Conservation (phyloP, 2,797 vertebrate species). For the Pelobates cultripes region DNA sequence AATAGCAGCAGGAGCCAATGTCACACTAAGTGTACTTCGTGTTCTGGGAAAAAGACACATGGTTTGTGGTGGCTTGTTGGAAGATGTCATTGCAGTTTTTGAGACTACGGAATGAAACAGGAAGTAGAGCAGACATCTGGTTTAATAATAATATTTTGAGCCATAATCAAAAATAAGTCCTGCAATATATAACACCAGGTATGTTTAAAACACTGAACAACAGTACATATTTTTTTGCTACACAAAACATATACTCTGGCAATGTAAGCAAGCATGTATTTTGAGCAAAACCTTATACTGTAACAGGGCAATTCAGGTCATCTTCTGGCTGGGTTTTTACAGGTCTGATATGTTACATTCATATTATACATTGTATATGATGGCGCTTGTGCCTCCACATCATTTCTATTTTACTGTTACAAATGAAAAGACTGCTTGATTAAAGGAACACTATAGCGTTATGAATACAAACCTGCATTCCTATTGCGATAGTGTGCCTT, state of each 20-base stretch:
- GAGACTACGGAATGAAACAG: slow-evolving; percentile 6
- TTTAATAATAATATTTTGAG: slow-evolving; percentile 7
- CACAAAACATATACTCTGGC: too few relatives aligned
- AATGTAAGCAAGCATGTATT: not conserved
- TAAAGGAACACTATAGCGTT: too few relatives aligned
- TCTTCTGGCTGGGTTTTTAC: not conserved
- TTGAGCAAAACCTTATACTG: not conserved
- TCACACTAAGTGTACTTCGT: slow-evolving; percentile 22
- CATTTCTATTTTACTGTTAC: too few relatives aligned
- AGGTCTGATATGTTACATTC: too few relatives aligned
- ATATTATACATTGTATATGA: too few relatives aligned
- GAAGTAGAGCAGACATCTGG: slow-evolving; percentile 23
- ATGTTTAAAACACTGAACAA: not conserved
- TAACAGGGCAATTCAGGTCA: not conserved
- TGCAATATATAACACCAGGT: not conserved
- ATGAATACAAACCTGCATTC: too few relatives aligned
- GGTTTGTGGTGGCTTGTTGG: slow-evolving; percentile 4
- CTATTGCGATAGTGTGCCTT: too few relatives aligned
- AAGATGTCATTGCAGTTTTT: not conserved
- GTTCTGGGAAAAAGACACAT: slow-evolving; percentile 23
- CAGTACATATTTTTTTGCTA: not conserved
- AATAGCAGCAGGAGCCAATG: slow-evolving; percentile 31
- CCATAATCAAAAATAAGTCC: slow-evolving; percentile 16
- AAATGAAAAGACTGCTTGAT: too few relatives aligned
- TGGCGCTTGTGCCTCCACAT: too few relatives aligned